Conservation (phyloP, 2,888 invertebrate species). For the Crocallis elinguaria region DNA sequence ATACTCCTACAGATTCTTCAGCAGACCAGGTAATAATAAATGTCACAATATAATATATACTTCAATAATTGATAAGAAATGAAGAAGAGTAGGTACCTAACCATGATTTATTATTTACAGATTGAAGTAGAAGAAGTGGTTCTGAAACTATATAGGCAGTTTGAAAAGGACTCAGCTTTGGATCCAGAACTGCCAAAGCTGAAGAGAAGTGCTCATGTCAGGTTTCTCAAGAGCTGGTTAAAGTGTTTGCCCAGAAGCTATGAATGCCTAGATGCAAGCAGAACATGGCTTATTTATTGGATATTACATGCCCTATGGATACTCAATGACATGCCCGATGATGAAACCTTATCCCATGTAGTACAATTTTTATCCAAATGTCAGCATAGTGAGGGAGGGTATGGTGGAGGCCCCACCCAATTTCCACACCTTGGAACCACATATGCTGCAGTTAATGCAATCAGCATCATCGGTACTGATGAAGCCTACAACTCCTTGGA, state of each 20-base stretch:
- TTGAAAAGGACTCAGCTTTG: constrained; percentile 72
- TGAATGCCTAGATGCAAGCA: constrained; percentile 95
- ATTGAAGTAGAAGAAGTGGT: constrained; percentile 69
- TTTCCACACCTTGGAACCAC: constrained; percentile 97
- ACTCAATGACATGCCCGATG: constrained; percentile 77
- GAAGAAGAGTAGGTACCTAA: too few species aligned
- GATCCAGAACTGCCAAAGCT: constrained; percentile 85
- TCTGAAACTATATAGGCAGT: constrained; percentile 67
- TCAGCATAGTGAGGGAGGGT: constrained; percentile 93
- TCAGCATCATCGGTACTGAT: constrained; percentile 94
- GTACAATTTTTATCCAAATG: constrained; percentile 84
- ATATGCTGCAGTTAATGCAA: constrained; percentile 97
- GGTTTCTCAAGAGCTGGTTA: constrained; percentile 88
- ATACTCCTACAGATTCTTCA: constrained; percentile 69
- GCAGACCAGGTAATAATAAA: constrained; percentile 66
- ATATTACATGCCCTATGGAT: constrained; percentile 95
- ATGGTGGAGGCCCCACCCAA: constrained; percentile 97
- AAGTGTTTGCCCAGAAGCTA: constrained; percentile 88
- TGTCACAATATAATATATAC: not conserved
- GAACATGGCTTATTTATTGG: constrained; percentile 99
- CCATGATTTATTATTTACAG: constrained; percentile 62
- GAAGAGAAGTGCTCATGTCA: constrained; percentile 86
- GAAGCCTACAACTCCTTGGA: constrained; percentile 95
- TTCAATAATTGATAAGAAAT: too few species aligned
- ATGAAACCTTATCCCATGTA: constrained; percentile 64